Evolutionary conservation across 2,888 invertebrate genomes (phyloP).

Genomic region (Augiades crinisus): DNA sequence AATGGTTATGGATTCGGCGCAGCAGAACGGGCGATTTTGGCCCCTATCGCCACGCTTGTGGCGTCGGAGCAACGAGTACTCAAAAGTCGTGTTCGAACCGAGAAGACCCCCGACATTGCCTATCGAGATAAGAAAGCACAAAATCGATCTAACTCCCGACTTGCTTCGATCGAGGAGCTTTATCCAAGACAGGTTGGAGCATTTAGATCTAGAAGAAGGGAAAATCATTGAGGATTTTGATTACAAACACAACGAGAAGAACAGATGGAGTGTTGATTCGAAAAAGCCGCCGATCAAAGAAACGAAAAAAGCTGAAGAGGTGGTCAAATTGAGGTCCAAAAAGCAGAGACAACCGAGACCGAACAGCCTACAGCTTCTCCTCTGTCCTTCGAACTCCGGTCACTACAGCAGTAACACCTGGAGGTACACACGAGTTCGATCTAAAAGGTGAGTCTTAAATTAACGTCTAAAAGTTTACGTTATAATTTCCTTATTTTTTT

Average conservation of each 20-base stretch:
- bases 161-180: slow-evolving; percentile 58
- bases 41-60: slow-evolving; percentile 71
- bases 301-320: slow-evolving; percentile 54
- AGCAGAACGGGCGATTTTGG: slow-evolving; percentile 69
- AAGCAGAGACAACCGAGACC: slow-evolving; percentile 69
- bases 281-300: slow-evolving; percentile 65
- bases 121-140: slow-evolving; percentile 53
- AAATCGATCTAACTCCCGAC: slow-evolving; percentile 58
- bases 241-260: slow-evolving; percentile 36
- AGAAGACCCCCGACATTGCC: slow-evolving; percentile 65
- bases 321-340: slow-evolving; percentile 64
- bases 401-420: slow-evolving; percentile 75
- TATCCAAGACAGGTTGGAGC: slow-evolving; percentile 56
- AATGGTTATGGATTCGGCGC: slow-evolving; percentile 75
- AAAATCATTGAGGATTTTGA: slow-evolving; percentile 16
- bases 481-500: no score
- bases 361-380: slow-evolving; percentile 68
- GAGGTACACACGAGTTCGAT: slow-evolving; percentile 71
- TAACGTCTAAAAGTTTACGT: no score
- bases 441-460: slow-evolving; percentile 58
- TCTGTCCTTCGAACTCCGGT: slow-evolving; percentile 71
- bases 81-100: slow-evolving; percentile 74
- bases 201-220: slow-evolving; percentile 58
- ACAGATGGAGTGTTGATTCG: slow-evolving; percentile 60
- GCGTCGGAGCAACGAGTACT: slow-evolving; percentile 73